Conservation (phyloP, 2,113 vertebrate species). For the Mesocricetus auratus region DNA sequence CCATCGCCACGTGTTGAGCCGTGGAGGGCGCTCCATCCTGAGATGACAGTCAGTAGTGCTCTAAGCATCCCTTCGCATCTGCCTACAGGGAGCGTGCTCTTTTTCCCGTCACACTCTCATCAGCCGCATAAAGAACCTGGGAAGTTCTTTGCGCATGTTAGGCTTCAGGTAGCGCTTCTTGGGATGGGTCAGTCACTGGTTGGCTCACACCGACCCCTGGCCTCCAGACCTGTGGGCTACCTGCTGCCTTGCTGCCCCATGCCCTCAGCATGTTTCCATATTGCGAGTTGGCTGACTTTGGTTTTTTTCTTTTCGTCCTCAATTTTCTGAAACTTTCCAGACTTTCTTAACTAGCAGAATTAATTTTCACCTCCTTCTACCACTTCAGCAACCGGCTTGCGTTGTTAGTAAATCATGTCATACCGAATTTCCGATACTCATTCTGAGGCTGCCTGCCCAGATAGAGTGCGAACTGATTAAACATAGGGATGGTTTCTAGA, state of each 20-base stretch:
- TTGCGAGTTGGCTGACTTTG: background rate
- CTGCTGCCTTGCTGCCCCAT: background rate
- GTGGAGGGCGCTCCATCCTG: background rate
- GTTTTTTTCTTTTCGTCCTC: background rate
- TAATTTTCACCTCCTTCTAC: background rate
- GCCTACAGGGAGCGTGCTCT: background rate
- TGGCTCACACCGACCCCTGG: background rate
- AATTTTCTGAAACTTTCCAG: background rate
- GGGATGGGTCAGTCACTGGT: background rate
- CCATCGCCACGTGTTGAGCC: background rate
- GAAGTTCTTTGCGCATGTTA: background rate
- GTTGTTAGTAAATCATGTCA: background rate
- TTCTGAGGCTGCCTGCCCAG: background rate
- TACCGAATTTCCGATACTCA: background rate
- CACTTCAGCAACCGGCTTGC: background rate
- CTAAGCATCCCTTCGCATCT: too few species aligned
- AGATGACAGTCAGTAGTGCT: background rate
- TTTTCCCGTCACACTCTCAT: background rate
- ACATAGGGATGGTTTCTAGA: background rate
- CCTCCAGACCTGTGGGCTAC: background rate
- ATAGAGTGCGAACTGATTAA: background rate
- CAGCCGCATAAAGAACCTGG: background rate
- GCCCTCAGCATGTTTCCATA: background rate
- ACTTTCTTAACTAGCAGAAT: constrained; percentile 29
- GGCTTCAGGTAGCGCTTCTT: background rate